phyloP scores from a whole-genome alignment of 2,113 vertebrate species.

The Pomatorhinus ruficollis region DNA sequence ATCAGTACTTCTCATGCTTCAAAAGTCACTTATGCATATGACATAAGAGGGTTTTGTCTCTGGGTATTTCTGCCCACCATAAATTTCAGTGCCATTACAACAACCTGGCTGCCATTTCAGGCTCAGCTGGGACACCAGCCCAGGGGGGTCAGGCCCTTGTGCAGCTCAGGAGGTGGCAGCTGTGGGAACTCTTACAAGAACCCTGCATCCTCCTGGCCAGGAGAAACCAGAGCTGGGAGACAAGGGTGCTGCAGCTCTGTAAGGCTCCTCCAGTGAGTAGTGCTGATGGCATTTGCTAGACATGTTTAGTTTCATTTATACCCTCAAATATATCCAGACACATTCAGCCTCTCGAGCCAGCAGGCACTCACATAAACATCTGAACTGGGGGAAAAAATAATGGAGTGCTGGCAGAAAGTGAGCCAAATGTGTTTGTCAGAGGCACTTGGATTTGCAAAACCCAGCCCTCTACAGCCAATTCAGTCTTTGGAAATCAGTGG shows the following conservation, averaged over 20 bases:
- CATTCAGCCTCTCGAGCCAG: not conserved
- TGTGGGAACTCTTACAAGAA: accelerated
- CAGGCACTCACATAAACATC: not conserved
- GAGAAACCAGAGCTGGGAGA: not conserved
- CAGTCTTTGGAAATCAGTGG: not conserved
- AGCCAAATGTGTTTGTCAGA: conserved; percentile 10
- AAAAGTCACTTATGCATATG: not conserved
- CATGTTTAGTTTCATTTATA: not conserved
- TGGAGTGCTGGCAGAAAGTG: not conserved
- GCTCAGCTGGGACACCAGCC: not conserved
- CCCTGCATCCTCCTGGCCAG: not conserved
- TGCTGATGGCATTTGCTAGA: not conserved
- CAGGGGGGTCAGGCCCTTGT: accelerated
- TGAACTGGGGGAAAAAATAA: not conserved
- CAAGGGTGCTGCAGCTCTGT: accelerated
- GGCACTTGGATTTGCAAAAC: not conserved
- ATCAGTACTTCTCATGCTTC: not conserved
- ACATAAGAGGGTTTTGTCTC: not conserved
- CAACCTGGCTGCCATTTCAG: not conserved
- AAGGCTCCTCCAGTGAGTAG: not conserved
- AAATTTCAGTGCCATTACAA: not conserved
- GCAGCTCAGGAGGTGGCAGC: not conserved
- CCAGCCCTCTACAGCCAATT: not conserved
- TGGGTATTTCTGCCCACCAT: not conserved
- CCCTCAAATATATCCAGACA: not conserved